Conservation (phyloP, 2,888 invertebrate genomes). For the Cantharis flavilabris region DNA sequence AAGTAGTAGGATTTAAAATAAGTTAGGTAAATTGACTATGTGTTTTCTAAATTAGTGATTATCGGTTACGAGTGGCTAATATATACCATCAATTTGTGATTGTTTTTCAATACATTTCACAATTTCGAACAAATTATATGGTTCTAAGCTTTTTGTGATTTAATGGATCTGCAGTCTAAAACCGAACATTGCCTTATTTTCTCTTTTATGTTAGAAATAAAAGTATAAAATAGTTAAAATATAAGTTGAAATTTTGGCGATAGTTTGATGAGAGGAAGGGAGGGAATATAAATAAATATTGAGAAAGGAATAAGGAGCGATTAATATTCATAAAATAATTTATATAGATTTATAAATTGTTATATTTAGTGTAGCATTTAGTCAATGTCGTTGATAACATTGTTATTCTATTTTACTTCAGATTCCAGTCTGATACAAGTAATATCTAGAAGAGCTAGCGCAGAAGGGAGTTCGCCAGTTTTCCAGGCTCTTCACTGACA, state of each 20-base stretch:
- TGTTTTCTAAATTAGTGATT: constrained; percentile 3
- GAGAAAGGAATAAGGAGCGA: not conserved
- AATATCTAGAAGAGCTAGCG: constrained; percentile 25
- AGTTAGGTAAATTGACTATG: not conserved
- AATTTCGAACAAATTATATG: constrained; percentile 5
- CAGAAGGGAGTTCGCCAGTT: constrained; percentile 27
- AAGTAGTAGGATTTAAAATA: not conserved
- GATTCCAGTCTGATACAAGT: constrained; percentile 28
- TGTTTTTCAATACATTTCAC: constrained; percentile 4
- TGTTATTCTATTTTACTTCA: constrained; percentile 28
- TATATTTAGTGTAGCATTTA: constrained; percentile 14
- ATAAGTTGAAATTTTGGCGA: not conserved
- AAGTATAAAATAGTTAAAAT: not conserved
- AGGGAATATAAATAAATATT: not conserved
- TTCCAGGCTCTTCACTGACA: constrained; percentile 43
- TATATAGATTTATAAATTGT: constrained; percentile 5
- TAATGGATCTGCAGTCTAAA: constrained; percentile 4
- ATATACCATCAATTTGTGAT: constrained; percentile 1
- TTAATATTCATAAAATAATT: not conserved
- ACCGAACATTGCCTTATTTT: not conserved
- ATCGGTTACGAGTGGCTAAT: constrained; percentile 3
- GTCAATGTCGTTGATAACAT: constrained; percentile 27
- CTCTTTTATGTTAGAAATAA: constrained; percentile 2
- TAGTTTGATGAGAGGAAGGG: not conserved
- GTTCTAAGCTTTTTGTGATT: constrained; percentile 4